Evolutionary conservation across 2,797 vertebrate species (phyloP), one percentile per base, ranked within the genome.

Genomic region (Huso huso): DNA sequence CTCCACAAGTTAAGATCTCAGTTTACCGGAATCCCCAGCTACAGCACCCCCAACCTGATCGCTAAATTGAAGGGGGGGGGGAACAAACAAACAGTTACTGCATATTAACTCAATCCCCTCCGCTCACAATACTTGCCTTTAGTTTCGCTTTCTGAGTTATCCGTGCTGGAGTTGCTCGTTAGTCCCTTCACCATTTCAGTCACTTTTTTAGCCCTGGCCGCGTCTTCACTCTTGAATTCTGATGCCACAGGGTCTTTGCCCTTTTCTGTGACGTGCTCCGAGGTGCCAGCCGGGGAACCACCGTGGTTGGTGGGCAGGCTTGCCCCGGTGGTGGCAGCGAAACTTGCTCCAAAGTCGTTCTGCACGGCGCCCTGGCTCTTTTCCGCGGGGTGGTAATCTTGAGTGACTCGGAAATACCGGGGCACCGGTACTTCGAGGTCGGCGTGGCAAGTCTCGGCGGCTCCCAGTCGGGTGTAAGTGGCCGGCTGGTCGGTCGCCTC

Each of bases 141-240:
- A 6, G 88, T 85, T 87, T 98, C 93, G 75, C 77, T 86, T 81
- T 96, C 93, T 68, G 95, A 96, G 72, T 92, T 92, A 64, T 96
- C 94, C 71, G 93, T 90, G 73, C 93, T 93, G 61, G 70, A 68
- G 71, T 74, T 79, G 75, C 78, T 79, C 66, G 4, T 6, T 55
- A 3, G 52, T n/a, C 80, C 84, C 61, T 86, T 76, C 78, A 77
- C 88, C 10, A 6, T 5, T 68, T 77, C 82, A 81, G 69, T 80
- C 74, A 72, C 74, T 69, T 77, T 89, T 86, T 70, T 84, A 50
- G 87, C 82, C 10, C 72, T 74, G 75, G 79, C 79, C 79, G 75
- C 82, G 75, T 82, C 83, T 77, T 89, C 87, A 15, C 79, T 81
- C 76, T 84, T 87, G 10, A 87, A 83, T 59, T 87, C 85, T 71